These are phyloP conservation scores for Amblyjoppa proteus DNA, from an alignment of 2,888 invertebrate species.

Conservation along the genomic window DNA sequence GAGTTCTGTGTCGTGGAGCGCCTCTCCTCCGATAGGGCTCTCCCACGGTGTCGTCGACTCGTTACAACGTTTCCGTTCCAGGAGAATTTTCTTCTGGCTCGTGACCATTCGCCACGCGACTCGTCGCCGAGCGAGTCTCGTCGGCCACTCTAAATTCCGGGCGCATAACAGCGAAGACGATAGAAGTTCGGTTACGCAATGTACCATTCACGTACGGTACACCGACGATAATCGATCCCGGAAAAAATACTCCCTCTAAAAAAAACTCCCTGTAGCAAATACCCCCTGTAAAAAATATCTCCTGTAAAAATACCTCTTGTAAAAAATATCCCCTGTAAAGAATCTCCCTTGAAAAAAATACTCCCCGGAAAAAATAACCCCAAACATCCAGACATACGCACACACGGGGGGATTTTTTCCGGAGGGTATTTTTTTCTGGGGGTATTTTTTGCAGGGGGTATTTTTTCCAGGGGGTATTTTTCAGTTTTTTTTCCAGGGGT, in stretches of 20 bases:
- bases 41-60: slow-evolving; percentile 26
- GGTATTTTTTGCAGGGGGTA: no score
- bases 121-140: not conserved
- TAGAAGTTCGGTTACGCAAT: slow-evolving; percentile 37
- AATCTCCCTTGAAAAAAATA: not conserved
- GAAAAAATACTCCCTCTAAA: no score
- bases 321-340: not conserved
- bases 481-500: no score
- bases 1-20: not conserved
- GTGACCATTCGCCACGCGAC: slow-evolving; percentile 26
- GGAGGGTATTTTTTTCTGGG: no score
- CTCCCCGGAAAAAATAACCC: not conserved
- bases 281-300: not conserved
- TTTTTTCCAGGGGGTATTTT: not conserved
- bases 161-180: slow-evolving; percentile 24
- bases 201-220: not conserved
- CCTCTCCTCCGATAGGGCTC: slow-evolving; percentile 2
- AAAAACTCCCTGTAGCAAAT: not conserved
- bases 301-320: not conserved
- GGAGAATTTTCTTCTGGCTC: slow-evolving; percentile 4
- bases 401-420: no score
- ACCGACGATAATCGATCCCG: not conserved
- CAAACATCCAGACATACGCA: no score
- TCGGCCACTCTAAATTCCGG: slow-evolving; percentile 39
- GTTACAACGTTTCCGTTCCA: slow-evolving; percentile 4